Base-by-base conservation (phyloP, 2,797 vertebrate species). In the Sorex maritimensis region DNA sequence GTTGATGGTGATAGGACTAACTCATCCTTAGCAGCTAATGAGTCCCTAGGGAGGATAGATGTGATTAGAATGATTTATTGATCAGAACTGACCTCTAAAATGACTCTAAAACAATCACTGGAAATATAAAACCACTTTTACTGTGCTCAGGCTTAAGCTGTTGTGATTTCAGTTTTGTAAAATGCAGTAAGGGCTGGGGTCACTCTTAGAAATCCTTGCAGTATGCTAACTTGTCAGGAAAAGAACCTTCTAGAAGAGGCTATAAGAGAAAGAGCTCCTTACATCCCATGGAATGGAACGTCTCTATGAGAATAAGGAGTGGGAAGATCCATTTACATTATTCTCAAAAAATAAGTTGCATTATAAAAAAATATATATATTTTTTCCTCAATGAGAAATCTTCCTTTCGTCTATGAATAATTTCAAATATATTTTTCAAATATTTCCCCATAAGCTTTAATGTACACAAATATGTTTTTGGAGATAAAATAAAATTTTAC, bases 21-120 rank as follows among this genome's bases (percentile, higher is more conserved):
- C 74, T 68, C 92, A 87, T 94, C 71, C 4, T 41, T 73, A 95
- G 44, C 11, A 94, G 52, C 71, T 95, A 94, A 96, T 95, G 91
- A 92, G 52, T 38, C 91, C 90, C 79, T 12, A 68, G 93, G 93
- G 94, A 95, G 65, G 85, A 90, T 15, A 41, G n/a, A 81, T 83
- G 85, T 68, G 75, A 94, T 88, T 86, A 93, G 72, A 94, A 97
- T 69, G 85, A 95, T 94, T 83, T 97, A 94, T 92, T 92, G 96
- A 95, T 96, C 80, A 93, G 65, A 34, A 44, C 38, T 93, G 94
- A 96, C 95, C 94, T 97, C 91, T 95, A 94, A 94, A 95, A 90
- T 82, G 91, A 93, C 84, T 93, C 95, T 73, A 92, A 67, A 81
- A 96, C 38, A 86, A 58, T 67, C 86, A 80, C 1, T 81, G 49